Percentiles rank a stretch among this genome's conserved stretches.
Conservation (phyloP, 2,888 invertebrate genomes). For the Pyrochroa serraticornis region DNA sequence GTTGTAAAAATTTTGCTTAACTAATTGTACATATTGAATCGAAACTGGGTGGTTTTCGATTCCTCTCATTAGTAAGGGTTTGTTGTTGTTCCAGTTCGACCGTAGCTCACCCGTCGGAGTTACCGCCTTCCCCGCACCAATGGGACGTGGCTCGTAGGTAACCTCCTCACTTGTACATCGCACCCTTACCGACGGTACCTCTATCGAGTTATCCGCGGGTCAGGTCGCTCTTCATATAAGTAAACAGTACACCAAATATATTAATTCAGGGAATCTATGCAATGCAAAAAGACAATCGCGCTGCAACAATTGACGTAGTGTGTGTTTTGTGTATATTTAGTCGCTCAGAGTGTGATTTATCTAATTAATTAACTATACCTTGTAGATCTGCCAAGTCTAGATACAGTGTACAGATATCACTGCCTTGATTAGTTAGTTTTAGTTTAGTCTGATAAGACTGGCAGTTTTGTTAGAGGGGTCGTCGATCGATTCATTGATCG, state of each 20-base stretch:
- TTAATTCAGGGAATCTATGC: conserved; percentile 57
- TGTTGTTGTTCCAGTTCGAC: conserved; percentile 76
- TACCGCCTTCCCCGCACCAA: conserved; percentile 97
- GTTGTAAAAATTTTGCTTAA: too few relatives aligned
- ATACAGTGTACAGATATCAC: conserved; percentile 38
- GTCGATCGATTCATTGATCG: conserved; percentile 7
- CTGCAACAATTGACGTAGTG: conserved; percentile 46
- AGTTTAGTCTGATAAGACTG: conserved; percentile 51
- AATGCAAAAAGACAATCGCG: conserved; percentile 51
- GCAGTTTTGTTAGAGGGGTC: conserved; percentile 38
- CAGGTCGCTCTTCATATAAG: conserved; percentile 24
- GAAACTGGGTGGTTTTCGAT: too few relatives aligned
- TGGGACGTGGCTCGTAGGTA: conserved; percentile 72
- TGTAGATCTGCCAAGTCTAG: conserved; percentile 45
- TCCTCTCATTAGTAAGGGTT: not conserved
- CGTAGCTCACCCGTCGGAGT: conserved; percentile 96
- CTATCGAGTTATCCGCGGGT: too few relatives aligned
- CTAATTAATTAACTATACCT: conserved; percentile 27
- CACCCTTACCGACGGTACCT: conserved; percentile 25
- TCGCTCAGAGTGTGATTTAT: conserved; percentile 53
- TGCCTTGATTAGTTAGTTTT: conserved; percentile 44
- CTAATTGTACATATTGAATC: too few relatives aligned
- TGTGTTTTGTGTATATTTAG: conserved; percentile 53
- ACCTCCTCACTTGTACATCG: conserved; percentile 42
- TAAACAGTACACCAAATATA: conserved; percentile 56